phyloP scores from a whole-genome alignment of 2,888 invertebrate species.

The Theretra japonica region DNA sequence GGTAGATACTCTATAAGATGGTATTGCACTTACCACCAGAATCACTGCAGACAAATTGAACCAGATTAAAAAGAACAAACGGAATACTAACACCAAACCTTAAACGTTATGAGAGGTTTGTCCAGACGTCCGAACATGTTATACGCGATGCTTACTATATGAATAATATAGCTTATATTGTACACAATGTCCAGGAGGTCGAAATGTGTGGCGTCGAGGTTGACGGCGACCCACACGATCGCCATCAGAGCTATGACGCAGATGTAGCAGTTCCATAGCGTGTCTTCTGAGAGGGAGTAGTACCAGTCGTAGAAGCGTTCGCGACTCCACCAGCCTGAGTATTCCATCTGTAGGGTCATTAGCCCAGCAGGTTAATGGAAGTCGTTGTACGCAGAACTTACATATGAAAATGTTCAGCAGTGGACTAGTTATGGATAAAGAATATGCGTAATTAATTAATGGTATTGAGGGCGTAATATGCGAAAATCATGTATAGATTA shows the following conservation, averaged over 20 bases:
- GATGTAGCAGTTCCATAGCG: conserved; percentile 61
- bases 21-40: too few relatives aligned
- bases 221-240: conserved; percentile 48
- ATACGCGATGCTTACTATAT: conserved; percentile 54
- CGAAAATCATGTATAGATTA: too few relatives aligned
- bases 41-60: too few relatives aligned
- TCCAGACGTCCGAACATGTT: conserved; percentile 42
- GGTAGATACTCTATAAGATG: background rate
- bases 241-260: conserved; percentile 52
- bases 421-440: too few relatives aligned
- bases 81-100: conserved; percentile 46
- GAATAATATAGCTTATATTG: conserved; percentile 57
- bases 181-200: conserved; percentile 49
- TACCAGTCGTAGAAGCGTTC: conserved; percentile 46
- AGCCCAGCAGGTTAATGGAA: background rate
- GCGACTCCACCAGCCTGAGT: conserved; percentile 57
- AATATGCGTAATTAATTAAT: too few relatives aligned
- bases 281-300: conserved; percentile 55
- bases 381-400: too few relatives aligned
- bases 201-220: conserved; percentile 34
- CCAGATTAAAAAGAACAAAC: background rate
- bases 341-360: conserved; percentile 49
- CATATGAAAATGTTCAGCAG: too few relatives aligned
- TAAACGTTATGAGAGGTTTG: conserved; percentile 36
- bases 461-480: too few relatives aligned